Conservation (phyloP, 2,888 invertebrate species). For the Epistrophe eligans region DNA sequence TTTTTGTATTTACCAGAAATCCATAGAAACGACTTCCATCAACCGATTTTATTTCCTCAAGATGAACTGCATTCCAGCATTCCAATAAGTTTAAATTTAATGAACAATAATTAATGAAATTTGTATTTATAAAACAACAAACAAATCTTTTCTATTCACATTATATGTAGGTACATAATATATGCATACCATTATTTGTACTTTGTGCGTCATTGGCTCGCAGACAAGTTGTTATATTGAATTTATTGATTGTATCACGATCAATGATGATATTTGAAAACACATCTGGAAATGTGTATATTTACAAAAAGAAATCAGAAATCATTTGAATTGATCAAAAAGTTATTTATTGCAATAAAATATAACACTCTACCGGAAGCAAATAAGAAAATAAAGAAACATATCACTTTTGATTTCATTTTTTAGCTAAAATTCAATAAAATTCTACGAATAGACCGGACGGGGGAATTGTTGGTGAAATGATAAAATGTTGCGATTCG, state of each 20-base stretch:
- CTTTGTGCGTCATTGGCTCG: constrained; percentile 46
- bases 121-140: constrained; percentile 36
- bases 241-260: constrained; percentile 48
- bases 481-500: not conserved
- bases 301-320: constrained; percentile 35
- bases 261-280: constrained; percentile 23
- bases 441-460: not conserved
- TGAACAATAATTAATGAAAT: constrained; percentile 12
- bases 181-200: constrained; percentile 41
- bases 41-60: constrained; percentile 23
- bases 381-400: constrained; percentile 8
- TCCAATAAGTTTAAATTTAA: not conserved
- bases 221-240: constrained; percentile 57
- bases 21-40: constrained; percentile 58
- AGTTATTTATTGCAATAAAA: not conserved
- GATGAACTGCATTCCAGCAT: constrained; percentile 25
- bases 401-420: constrained; percentile 33
- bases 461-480: not conserved
- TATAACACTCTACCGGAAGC: constrained; percentile 51
- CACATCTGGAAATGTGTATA: constrained; percentile 59
- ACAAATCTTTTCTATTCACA: not conserved
- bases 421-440: not conserved
- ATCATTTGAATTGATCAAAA: not conserved
- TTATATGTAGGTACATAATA: no score
- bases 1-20: constrained; percentile 47